Evolutionary conservation across 2,888 invertebrate species (phyloP), one percentile per base, ranked within the genome.

Genomic region (Drosophila glabriapex): DNA sequence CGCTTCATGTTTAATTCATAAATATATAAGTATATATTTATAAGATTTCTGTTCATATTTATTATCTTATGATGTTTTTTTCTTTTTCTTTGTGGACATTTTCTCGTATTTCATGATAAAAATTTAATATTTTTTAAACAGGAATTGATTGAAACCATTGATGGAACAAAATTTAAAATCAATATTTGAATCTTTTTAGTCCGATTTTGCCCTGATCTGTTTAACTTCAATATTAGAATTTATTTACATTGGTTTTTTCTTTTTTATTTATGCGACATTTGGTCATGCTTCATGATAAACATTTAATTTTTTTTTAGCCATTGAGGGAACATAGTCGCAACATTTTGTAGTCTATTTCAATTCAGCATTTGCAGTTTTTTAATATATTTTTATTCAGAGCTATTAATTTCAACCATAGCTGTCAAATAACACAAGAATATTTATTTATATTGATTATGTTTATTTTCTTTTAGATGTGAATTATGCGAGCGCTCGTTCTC

Each of bases 401-500:
- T 6, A 46, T 46, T 4, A 22, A 46, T 16, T 46, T 22, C 46
- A 16, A 46, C 4, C 16, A 16, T 22, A 1, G 4, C 22, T 46
- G 16, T 1, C 22, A 16, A 22, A 16, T 22, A 16, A 46, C 4
- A 25, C 16, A 46, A 16, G 7, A 16, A 16, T 46, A 46, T 16
- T 46, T 46, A 46, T 16, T 46, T 16, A 16, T 25, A 25, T 55
- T 29, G 10, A 41, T 41, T 37, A 9, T 16, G 6, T n/a, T 60
- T 29, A 53, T 35, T 6, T 14, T 16, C 12, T 43, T 29, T 12
- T 59, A 93, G 93, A 61, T 93, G 93, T 72, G 83, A 86, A 46
- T 72, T 91, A 41, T 93, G 93, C 58, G 90, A 91, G 63, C 92
- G 93, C n/a, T 92, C 93, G 0, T 93, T 93, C 68, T 91, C 92